A percentile compares a stretch with the other conserved stretches of the same genome.
These are phyloP conservation scores for Drosophila biarmipes DNA, from an alignment of 1,140 invertebrate genomes.

Conservation along the genomic window DNA sequence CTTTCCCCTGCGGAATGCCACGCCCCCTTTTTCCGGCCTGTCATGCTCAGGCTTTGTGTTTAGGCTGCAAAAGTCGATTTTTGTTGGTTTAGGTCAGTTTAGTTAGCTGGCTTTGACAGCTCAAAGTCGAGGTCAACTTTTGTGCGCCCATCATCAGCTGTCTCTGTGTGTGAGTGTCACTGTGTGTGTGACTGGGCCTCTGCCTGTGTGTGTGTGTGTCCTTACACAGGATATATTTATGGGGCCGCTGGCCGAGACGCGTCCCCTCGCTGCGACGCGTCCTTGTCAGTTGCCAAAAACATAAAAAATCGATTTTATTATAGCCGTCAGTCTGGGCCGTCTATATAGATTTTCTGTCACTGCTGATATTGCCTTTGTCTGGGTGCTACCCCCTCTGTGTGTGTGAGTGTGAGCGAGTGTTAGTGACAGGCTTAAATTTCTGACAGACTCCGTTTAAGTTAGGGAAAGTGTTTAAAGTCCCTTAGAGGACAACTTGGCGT, in stretches of 20 bases:
- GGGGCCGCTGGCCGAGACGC: conserved; percentile 62
- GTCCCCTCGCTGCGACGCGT: conserved; percentile 53
- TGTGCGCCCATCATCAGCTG: conserved; percentile 77
- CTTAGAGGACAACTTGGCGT: conserved; percentile 1
- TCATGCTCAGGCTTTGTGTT: conserved; percentile 75
- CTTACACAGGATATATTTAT: conserved; percentile 57
- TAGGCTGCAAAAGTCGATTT: conserved; percentile 77
- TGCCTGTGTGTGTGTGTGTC: conserved; percentile 4
- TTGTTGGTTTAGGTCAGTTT: conserved; percentile 84
- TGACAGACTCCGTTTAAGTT: conserved; percentile 30
- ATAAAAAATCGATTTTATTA: conserved; percentile 83
- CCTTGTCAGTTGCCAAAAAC: conserved; percentile 71
- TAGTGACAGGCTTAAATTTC: conserved; percentile 64
- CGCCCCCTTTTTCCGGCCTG: conserved; percentile 37
- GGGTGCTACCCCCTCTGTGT: conserved; percentile 12
- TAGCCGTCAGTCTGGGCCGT: conserved; percentile 62
- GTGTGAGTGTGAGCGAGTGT: conserved; percentile 15
- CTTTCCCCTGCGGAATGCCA: neutral
- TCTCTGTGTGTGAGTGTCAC: conserved; percentile 39
- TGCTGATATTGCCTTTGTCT: conserved; percentile 64
- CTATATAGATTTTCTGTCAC: conserved; percentile 80
- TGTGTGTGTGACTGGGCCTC: conserved; percentile 23
- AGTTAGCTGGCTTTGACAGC: conserved; percentile 82
- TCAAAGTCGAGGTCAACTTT: conserved; percentile 84
- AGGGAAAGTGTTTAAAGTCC: conserved; percentile 44